Evolutionary conservation across 2,888 invertebrate species (phyloP), one percentile per base, ranked within the genome.

Genomic region (Tromatobia lineatoria): DNA sequence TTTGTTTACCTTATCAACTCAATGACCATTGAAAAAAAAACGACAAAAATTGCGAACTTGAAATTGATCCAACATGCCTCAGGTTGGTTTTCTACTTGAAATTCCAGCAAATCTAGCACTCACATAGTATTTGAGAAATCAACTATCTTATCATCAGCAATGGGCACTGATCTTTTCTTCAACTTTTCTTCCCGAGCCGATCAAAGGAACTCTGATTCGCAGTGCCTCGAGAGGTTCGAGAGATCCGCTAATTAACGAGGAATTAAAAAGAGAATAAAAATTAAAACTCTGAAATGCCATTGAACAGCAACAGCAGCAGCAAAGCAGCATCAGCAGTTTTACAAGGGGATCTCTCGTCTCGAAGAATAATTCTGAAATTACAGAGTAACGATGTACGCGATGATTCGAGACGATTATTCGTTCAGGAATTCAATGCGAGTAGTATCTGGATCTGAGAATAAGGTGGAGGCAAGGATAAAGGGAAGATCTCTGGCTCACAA

Each of bases 361-460:
- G 80, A 66, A 79, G 78, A 83, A 81, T 86, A 81, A 81, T 86
- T 81, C 75, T 81, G 61, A 83, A 86, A 81, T 86, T 83, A 81
- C 78, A 79, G 76, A 67, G 81, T 79, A 79, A 82, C 75, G 70
- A 69, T 64, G 69, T 69, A 67, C 54, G 54, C 76, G 78, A 80
- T 83, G 77, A 83, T 80, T 83, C 73, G 77, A 73, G 67, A 83
- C 80, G 83, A 83, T 83, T 83, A 80, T 83, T 80, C 80, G 73
- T 73, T 47, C 80, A 64, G 73, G 83, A 83, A 83, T 83, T 77
- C 80, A 77, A 77, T 83, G 80, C 66, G 67, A 77, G 77, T 57
- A 50, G 75, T 83, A 80, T 83, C 83, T 77, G 80, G 83, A 83
- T 83, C 83, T 80, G 69, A 45, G 80, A 50, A 80, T 73, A 67